Conservation (phyloP, 2,888 invertebrate genomes). For the Tenodera sinensis region DNA sequence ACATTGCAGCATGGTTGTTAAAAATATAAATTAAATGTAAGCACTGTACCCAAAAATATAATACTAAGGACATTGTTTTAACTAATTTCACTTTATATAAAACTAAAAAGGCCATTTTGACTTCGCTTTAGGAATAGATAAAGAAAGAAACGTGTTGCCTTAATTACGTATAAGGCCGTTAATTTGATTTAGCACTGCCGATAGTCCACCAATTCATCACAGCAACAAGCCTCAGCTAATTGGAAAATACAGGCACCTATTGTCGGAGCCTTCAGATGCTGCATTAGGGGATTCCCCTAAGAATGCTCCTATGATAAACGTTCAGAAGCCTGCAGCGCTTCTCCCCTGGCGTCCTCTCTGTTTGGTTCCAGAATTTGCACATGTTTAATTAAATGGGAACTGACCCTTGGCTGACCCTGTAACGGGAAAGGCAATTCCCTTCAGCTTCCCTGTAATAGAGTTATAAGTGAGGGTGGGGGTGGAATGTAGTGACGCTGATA, state of each 20-base stretch:
- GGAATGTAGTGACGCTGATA: neutral
- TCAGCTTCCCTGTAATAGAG: slow-evolving; percentile 4
- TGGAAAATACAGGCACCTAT: neutral
- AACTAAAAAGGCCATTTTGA: no score
- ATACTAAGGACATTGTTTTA: no score
- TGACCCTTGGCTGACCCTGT: slow-evolving; percentile 1
- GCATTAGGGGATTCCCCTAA: neutral
- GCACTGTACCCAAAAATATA: no score
- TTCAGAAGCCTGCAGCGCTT: neutral
- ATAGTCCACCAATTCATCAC: no score
- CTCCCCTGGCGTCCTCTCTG: neutral
- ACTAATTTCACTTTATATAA: no score
- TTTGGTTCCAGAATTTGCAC: neutral
- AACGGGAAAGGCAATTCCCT: neutral
- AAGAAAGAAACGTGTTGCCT: neutral
- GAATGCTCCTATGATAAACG: neutral
- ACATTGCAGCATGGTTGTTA: no score
- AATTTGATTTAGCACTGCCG: neutral
- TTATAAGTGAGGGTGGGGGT: slow-evolving; percentile 2
- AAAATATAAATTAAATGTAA: no score
- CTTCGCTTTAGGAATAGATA: no score
- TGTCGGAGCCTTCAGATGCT: neutral
- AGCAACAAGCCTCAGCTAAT: neutral
- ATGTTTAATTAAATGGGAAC: neutral
- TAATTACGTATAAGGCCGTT: neutral